phyloP scores from a whole-genome alignment of 35 echinoderm and acorn worm species.

The Heliocidaris tuberculata region DNA sequence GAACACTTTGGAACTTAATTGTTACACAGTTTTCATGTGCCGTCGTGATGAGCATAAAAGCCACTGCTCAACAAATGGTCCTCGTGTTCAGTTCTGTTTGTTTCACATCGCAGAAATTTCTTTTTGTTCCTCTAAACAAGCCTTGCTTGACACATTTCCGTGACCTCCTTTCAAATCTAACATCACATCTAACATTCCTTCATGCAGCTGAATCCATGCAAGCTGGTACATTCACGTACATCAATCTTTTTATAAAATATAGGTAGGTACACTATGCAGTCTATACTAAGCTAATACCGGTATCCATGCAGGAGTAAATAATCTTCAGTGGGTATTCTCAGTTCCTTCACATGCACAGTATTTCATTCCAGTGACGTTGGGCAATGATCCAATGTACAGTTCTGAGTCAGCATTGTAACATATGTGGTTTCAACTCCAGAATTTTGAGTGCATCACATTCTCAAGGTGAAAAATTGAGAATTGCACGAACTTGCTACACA shows the following conservation, averaged over 20 bases:
- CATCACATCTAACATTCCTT: background rate
- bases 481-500: background rate
- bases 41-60: background rate
- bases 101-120: background rate
- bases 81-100: background rate
- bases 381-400: background rate
- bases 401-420: background rate
- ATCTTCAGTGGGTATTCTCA: background rate
- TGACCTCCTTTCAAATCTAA: no score
- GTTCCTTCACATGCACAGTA: background rate
- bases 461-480: background rate
- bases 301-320: background rate
- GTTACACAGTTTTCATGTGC: background rate
- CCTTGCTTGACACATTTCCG: no score
- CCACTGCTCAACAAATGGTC: no score
- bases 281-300: background rate
- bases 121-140: background rate
- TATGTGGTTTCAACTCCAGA: background rate
- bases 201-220: background rate
- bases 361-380: background rate
- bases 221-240: background rate
- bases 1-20: background rate
- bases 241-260: background rate
- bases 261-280: background rate
- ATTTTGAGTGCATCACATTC: background rate